Evolutionary conservation across 2,113 vertebrate species (phyloP).

Genomic region (Athene noctua): DNA sequence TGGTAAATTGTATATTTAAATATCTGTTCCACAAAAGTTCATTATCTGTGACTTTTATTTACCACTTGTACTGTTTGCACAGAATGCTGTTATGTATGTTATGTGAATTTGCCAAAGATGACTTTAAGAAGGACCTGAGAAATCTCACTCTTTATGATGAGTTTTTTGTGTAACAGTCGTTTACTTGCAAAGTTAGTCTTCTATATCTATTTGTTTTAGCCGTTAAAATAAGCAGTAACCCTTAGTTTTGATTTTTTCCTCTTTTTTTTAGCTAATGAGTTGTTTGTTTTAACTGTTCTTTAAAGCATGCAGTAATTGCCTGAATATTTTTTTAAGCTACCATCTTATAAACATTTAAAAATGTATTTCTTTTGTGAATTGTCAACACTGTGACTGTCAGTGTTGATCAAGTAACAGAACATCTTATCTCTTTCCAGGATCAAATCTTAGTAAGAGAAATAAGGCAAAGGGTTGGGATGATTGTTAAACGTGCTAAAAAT

Average conservation of each 20-base stretch:
- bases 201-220: background rate
- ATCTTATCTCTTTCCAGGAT: background rate
- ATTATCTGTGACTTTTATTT: background rate
- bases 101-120: background rate
- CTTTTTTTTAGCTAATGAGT: background rate
- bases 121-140: background rate
- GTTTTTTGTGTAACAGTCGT: background rate
- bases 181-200: background rate
- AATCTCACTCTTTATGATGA: background rate
- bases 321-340: background rate
- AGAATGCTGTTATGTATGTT: background rate
- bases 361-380: background rate
- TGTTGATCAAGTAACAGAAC: background rate
- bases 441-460: background rate
- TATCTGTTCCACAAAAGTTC: background rate
- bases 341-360: background rate
- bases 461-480: background rate
- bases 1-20: background rate
- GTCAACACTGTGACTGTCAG: background rate
- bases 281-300: background rate
- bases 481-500: background rate
- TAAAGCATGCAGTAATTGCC: background rate
- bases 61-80: background rate
- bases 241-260: background rate
- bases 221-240: background rate